Evolutionary conservation across 1,140 invertebrate species (phyloP).

Genomic region (Orussus abietinus): DNA sequence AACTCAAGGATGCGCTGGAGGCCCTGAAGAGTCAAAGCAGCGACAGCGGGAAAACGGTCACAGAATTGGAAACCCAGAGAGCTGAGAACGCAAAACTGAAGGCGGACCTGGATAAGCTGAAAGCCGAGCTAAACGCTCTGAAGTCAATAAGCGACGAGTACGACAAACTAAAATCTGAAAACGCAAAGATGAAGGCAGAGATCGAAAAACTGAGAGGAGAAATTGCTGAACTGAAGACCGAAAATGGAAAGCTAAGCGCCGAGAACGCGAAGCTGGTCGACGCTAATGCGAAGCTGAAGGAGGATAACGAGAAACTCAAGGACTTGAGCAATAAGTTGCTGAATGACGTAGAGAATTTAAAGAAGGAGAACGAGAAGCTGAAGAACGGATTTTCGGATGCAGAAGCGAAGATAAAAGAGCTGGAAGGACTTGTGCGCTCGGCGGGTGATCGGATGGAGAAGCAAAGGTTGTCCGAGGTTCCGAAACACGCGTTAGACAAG

Average conservation of each 20-base stretch:
- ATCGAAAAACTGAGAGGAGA: conserved; percentile 9
- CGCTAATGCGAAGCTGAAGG: conserved; percentile 1
- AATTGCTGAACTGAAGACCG: conserved; percentile 5
- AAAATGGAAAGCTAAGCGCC: too few relatives aligned
- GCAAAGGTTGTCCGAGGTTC: too few relatives aligned
- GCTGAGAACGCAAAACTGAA: conserved; percentile 9
- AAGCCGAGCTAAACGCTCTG: conserved; percentile 3
- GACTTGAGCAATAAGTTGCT: conserved; percentile 14
- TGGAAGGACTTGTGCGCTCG: conserved; percentile 12
- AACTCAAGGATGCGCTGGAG: background rate
- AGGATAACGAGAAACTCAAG: too few relatives aligned
- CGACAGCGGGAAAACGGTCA: too few relatives aligned
- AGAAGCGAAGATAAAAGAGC: conserved; percentile 8
- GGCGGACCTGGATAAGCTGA: conserved; percentile 4
- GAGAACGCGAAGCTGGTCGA: background rate
- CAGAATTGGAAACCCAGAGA: background rate
- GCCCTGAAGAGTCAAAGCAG: too few relatives aligned
- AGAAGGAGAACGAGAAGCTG: conserved; percentile 16
- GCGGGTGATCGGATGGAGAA: too few relatives aligned
- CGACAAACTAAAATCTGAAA: background rate
- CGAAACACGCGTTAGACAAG: conserved; percentile 7
- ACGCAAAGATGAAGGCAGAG: conserved; percentile 1
- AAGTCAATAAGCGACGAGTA: conserved; percentile 2
- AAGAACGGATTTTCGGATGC: conserved; percentile 10
- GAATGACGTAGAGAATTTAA: conserved; percentile 12